phyloP scores from a whole-genome alignment of 2,797 vertebrate species.

The Syngnathus rostellatus region DNA sequence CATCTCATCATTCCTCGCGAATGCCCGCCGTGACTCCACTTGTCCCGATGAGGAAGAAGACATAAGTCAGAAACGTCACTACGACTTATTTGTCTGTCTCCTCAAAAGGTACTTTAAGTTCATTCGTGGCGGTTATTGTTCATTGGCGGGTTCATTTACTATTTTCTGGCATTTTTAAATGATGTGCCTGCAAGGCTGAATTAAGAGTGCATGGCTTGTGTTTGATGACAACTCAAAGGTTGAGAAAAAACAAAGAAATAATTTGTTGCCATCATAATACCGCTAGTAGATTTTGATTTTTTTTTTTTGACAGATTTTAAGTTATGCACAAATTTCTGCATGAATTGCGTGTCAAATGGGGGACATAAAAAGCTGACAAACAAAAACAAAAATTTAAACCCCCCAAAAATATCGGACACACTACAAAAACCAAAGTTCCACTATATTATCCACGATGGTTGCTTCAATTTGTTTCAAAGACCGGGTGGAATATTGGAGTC shows the following conservation, averaged over 20 bases:
- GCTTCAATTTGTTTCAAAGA: not conserved
- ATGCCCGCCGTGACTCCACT: conserved; percentile 20
- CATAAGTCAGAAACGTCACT: not conserved
- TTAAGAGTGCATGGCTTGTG: not conserved
- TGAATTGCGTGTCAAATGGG: no score
- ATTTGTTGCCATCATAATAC: no score
- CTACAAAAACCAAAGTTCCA: not conserved
- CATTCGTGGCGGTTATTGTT: not conserved
- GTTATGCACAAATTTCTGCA: no score
- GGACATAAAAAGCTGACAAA: not conserved
- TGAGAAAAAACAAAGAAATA: not conserved
- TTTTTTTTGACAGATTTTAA: no score
- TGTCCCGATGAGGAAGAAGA: not conserved
- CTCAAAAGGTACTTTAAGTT: not conserved
- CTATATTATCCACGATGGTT: not conserved
- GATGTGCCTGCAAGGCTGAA: not conserved
- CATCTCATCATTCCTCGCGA: conserved; percentile 2
- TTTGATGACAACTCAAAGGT: not conserved
- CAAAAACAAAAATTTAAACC: not conserved
- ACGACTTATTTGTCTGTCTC: not conserved
- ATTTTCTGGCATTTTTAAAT: not conserved
- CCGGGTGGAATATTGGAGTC: not conserved
- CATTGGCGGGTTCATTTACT: not conserved
- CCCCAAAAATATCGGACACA: not conserved
- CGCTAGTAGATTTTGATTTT: no score